Conservation (phyloP, 2,797 vertebrate species). For the Merluccius polli region DNA sequence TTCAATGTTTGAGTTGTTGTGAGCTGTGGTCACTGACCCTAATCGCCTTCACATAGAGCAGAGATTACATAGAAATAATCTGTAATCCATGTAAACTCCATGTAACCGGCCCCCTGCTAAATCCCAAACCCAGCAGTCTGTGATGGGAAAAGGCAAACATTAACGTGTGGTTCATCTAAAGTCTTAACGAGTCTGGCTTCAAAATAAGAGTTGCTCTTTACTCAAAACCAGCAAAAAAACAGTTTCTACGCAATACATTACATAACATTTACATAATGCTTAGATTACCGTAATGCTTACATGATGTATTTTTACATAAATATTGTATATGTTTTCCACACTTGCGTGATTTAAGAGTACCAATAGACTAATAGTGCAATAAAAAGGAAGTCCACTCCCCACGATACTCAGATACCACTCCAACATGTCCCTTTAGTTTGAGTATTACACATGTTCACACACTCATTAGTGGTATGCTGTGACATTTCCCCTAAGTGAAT, state of each 20-base stretch:
- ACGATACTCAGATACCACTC: no score
- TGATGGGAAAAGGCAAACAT: constrained; percentile 27
- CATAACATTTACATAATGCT: not conserved
- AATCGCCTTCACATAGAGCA: constrained; percentile 56
- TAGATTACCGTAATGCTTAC: not conserved
- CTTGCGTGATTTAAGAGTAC: not conserved
- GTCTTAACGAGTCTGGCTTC: not conserved
- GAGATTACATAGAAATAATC: constrained; percentile 56
- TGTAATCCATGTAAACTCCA: constrained; percentile 58
- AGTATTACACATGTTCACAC: no score
- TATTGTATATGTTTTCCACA: not conserved
- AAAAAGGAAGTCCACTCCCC: no score
- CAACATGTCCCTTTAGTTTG: no score
- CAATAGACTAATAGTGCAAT: no score
- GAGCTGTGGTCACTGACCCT: constrained; percentile 34
- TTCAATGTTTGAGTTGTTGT: constrained; percentile 13
- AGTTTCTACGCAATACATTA: no score
- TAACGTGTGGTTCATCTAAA: constrained; percentile 1
- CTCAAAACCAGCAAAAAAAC: not conserved
- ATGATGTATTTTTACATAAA: not conserved
- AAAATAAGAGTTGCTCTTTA: not conserved
- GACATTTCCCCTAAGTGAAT: no score
- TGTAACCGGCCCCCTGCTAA: constrained; percentile 15
- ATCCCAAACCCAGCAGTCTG: constrained; percentile 28
- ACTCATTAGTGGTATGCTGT: no score